Percentiles rank a stretch among this genome's conserved stretches.
These are phyloP conservation scores for Acromyrmex echinatior DNA, from an alignment of 1,140 invertebrate species.

Conservation along the genomic window DNA sequence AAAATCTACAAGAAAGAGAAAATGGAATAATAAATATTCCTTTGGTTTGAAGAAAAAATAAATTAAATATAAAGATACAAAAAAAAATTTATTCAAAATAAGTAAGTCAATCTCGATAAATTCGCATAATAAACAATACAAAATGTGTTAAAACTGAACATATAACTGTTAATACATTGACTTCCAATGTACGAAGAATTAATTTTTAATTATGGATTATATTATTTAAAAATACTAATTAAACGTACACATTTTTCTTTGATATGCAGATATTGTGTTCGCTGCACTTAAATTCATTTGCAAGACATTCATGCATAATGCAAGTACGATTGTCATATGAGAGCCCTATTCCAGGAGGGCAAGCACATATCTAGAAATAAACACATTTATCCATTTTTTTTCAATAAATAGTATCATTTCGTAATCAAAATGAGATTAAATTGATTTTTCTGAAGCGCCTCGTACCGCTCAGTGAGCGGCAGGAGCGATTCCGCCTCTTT, in stretches of 20 bases:
- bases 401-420: not conserved
- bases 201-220: not conserved
- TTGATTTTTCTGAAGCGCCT: too few relatives aligned
- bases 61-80: not conserved
- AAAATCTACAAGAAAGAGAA: not conserved
- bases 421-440: not conserved
- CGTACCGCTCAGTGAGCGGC: too few relatives aligned
- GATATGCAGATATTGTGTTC: constrained; percentile 85
- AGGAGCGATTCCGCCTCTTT: too few relatives aligned
- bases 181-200: not conserved
- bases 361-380: constrained; percentile 87
- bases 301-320: constrained; percentile 83
- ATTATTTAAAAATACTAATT: not conserved
- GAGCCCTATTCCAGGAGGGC: constrained; percentile 87
- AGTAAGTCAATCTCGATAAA: not conserved
- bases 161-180: not conserved
- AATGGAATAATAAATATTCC: not conserved
- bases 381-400: not conserved
- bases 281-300: constrained; percentile 88
- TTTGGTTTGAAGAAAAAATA: not conserved
- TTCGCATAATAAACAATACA: not conserved
- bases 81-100: not conserved
- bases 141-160: not conserved
- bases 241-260: constrained; percentile 67
- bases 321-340: constrained; percentile 86